Evolutionary conservation across 1,140 invertebrate genomes (phyloP), one percentile per base, ranked within the genome.

Genomic region (Odontomachus brunneus): DNA sequence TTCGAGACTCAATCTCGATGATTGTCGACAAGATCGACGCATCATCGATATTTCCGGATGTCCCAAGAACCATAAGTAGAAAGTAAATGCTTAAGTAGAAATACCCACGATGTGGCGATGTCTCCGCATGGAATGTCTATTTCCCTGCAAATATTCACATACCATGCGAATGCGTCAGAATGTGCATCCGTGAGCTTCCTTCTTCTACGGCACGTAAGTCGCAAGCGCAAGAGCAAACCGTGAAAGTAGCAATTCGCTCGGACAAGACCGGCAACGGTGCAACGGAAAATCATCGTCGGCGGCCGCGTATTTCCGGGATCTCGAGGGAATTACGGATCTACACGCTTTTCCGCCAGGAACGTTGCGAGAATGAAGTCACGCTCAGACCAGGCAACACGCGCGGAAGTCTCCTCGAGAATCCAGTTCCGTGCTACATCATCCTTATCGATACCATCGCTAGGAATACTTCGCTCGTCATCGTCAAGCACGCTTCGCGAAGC

Each of bases 181-280:
- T 29, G 33, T 11, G 12, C 33, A 5, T 33, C 29, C 29, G 29
- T 55, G 17, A 69, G 24, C 63, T 57, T 78, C 63, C 63, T 67
- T 11, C 19, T 53, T 26, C 29, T 2, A 17, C 14, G 29, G 17
- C 14, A 24, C 15, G n/a, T n/a, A n/a, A n/a, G n/a, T 14, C 22
- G 48, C 44, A 24, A 17, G 63, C 19, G 62, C 74, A 44, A 44
- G 19, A n/a, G 48, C 74, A 12, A 53, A 26, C 49, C 49, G 75
- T 57, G 75, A 80, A 80, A 80, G 75, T 71, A 51, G 51, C 65
- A 71, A 80, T 78, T 78, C 69, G 49, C 75, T 71, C 22, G 65
- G 75, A 80, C 51, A 69, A 80, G 22, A 59, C 38, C 38, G 38
- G 33, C 51, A 69, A 57, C 49, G 22, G 44, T 57, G 49, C 33